Percentiles rank a stretch among this genome's conserved stretches.
These are phyloP conservation scores for Petrolisthes manimaculis DNA, from an alignment of 2,888 invertebrate species.

Conservation along the genomic window DNA sequence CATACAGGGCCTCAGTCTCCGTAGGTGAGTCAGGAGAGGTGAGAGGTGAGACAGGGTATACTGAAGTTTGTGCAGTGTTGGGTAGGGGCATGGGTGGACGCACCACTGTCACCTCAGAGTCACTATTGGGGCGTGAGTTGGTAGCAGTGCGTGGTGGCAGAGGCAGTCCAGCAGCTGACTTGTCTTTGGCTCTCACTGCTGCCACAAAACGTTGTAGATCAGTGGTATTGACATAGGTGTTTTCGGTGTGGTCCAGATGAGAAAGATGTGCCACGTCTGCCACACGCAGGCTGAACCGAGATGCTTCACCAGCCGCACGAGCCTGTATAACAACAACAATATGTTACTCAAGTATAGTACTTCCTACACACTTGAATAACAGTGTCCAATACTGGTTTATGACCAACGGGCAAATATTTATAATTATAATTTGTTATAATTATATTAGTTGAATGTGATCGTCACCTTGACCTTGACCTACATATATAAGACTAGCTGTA, in stretches of 20 bases:
- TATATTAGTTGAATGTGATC: neutral
- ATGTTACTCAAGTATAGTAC: neutral
- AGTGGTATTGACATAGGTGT: slow-evolving; percentile 57
- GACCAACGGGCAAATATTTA: neutral
- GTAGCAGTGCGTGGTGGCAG: neutral
- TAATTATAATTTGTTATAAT: neutral
- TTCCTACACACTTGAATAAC: neutral
- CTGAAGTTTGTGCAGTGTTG: neutral
- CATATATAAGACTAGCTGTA: too few relatives aligned
- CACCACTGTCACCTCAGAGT: slow-evolving; percentile 26
- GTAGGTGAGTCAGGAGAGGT: neutral
- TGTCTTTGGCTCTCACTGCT: slow-evolving; percentile 46
- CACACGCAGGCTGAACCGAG: slow-evolving; percentile 43
- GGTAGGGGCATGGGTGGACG: slow-evolving; percentile 40
- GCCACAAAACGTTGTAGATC: slow-evolving; percentile 49
- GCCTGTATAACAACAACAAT: slow-evolving; percentile 21
- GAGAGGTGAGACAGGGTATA: slow-evolving; percentile 26
- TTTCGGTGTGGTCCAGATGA: slow-evolving; percentile 50
- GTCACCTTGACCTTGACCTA: too few relatives aligned
- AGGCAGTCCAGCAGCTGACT: slow-evolving; percentile 25
- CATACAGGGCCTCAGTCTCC: slow-evolving; percentile 18
- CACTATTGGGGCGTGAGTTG: slow-evolving; percentile 19
- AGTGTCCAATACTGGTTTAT: neutral
- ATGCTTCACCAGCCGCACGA: slow-evolving; percentile 16
- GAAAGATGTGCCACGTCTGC: slow-evolving; percentile 52